Evolutionary conservation across 2,888 invertebrate species (phyloP).

Genomic region (Cosmopolites sordidus): DNA sequence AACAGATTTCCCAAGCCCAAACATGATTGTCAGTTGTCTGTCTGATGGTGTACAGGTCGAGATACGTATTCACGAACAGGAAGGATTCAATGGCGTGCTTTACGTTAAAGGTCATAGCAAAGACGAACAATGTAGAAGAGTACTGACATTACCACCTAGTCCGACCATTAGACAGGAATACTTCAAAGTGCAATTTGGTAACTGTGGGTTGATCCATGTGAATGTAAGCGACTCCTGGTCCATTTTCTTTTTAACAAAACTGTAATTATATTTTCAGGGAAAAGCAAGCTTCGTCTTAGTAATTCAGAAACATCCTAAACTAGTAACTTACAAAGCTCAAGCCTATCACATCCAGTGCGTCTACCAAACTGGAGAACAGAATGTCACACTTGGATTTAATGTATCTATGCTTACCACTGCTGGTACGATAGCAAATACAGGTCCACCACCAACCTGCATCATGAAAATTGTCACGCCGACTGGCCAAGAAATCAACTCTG

Average conservation of each 20-base stretch:
- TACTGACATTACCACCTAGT: constrained; percentile 71
- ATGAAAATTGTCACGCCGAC: constrained; percentile 87
- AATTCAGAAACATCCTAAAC: constrained; percentile 93
- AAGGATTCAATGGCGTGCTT: constrained; percentile 82
- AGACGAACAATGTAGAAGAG: constrained; percentile 81
- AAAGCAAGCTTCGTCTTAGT: constrained; percentile 90
- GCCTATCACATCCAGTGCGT: constrained; percentile 95
- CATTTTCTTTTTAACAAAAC: no score
- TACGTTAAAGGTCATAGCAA: constrained; percentile 95
- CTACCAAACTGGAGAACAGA: constrained; percentile 90
- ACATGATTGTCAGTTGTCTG: constrained; percentile 82
- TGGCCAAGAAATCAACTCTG: constrained; percentile 84
- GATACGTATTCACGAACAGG: constrained; percentile 62
- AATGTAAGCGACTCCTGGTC: constrained; percentile 72
- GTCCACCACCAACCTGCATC: constrained; percentile 86
- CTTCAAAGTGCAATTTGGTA: constrained; percentile 75
- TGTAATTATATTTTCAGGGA: constrained; percentile 68
- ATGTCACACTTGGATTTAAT: constrained; percentile 88
- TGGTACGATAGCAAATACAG: constrained; percentile 91
- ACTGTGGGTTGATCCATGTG: constrained; percentile 85
- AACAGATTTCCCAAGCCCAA: constrained; percentile 80
- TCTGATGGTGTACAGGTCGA: constrained; percentile 89
- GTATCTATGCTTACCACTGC: constrained; percentile 94
- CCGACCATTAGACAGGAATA: constrained; percentile 58
- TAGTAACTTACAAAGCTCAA: constrained; percentile 90